A percentile compares a stretch with the other conserved stretches of the same genome.
These are phyloP conservation scores for Nettapus auritus DNA, from an alignment of 2,113 vertebrate genomes.

Conservation along the genomic window DNA sequence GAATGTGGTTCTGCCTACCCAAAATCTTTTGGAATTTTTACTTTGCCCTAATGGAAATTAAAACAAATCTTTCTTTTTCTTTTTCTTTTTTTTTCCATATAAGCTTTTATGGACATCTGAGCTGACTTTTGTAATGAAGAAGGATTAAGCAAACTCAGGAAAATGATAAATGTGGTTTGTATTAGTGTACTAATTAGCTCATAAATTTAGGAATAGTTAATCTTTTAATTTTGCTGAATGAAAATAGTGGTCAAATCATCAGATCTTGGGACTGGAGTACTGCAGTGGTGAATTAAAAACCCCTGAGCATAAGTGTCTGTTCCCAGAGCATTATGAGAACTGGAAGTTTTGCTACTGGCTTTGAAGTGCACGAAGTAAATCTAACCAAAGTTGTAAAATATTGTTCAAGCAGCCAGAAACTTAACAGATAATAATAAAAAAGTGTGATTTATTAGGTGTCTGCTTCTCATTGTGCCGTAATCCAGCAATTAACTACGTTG, in stretches of 20 bases:
- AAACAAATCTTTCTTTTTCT: slow-evolving; percentile 17
- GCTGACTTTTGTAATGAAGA: slow-evolving; percentile 37
- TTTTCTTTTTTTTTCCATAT: background rate
- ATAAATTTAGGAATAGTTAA: slow-evolving; percentile 20
- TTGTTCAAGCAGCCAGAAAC: background rate
- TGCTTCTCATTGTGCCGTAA: slow-evolving; percentile 19
- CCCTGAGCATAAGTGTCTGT: slow-evolving; percentile 18
- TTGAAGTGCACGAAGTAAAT: slow-evolving; percentile 1
- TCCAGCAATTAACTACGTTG: background rate
- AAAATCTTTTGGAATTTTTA: slow-evolving; percentile 45
- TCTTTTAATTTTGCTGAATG: slow-evolving; percentile 12
- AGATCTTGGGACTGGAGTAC: slow-evolving; percentile 3
- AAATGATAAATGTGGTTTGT: slow-evolving; percentile 57
- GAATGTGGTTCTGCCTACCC: slow-evolving; percentile 30
- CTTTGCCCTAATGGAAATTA: slow-evolving; percentile 38
- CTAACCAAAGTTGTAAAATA: slow-evolving; percentile 37
- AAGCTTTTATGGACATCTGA: slow-evolving; percentile 36
- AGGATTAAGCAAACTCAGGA: slow-evolving; percentile 36
- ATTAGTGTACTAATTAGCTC: slow-evolving; percentile 51
- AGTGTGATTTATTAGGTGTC: slow-evolving; percentile 21
- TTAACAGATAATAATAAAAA: slow-evolving; percentile 37
- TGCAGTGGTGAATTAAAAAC: slow-evolving; percentile 13
- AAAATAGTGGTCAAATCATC: background rate
- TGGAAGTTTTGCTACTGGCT: slow-evolving; percentile 37
- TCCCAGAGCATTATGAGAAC: slow-evolving; percentile 14